A percentile compares a stretch with the other conserved stretches of the same genome.
Conservation (phyloP, 1,140 invertebrate genomes). For the Camponotus vicinus region DNA sequence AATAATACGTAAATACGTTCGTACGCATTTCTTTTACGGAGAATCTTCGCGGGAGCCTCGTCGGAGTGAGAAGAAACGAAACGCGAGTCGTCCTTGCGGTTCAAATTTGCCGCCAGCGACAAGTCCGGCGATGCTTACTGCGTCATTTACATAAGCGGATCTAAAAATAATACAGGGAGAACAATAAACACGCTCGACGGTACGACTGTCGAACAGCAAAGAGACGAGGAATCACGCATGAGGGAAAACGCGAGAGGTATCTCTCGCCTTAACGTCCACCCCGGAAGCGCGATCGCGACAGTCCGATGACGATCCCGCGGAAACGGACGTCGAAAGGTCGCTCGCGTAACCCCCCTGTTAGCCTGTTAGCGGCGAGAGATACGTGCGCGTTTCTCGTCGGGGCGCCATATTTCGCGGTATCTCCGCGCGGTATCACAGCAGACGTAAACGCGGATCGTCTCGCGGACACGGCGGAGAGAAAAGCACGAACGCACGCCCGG, state of each 20-base stretch:
- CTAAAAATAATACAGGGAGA: constrained; percentile 81
- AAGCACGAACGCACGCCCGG: constrained; percentile 63
- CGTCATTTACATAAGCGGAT: constrained; percentile 83
- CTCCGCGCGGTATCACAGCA: constrained; percentile 69
- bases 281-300: background rate
- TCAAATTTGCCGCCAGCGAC: constrained; percentile 77
- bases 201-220: too few species aligned
- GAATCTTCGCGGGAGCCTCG: background rate
- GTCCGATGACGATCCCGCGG: background rate
- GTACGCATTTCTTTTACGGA: background rate
- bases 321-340: too few species aligned
- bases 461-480: constrained; percentile 36
- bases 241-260: constrained; percentile 19
- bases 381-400: constrained; percentile 77
- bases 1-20: background rate
- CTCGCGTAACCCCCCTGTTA: too few species aligned
- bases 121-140: constrained; percentile 75
- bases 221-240: constrained; percentile 18
- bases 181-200: constrained; percentile 71
- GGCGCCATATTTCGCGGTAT: constrained; percentile 88
- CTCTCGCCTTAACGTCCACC: background rate
- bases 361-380: constrained; percentile 63
- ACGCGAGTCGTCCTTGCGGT: constrained; percentile 1
- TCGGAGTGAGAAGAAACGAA: too few species aligned
- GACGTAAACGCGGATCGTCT: constrained; percentile 68